Evolutionary conservation across 1,140 invertebrate genomes (phyloP).

Genomic region (Branchinecta lindahli): DNA sequence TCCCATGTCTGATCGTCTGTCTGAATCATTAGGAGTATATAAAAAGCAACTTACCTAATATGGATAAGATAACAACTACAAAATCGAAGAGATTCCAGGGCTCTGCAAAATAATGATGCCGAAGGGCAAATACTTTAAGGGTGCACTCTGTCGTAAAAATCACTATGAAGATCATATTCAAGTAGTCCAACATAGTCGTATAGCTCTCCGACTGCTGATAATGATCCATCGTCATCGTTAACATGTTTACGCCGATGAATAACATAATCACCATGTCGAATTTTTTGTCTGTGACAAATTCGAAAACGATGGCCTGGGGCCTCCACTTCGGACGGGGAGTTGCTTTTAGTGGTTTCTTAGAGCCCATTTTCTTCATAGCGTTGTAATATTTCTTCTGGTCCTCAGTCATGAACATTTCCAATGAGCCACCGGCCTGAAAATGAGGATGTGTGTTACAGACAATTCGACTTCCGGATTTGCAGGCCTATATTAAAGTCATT

Average conservation of each 20-base stretch:
- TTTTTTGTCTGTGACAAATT: conserved; percentile 93
- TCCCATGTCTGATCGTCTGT: too few species aligned
- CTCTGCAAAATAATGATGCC: conserved; percentile 96
- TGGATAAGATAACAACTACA: conserved; percentile 94
- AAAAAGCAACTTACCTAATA: conserved; percentile 58
- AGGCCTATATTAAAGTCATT: too few species aligned
- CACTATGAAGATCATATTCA: conserved; percentile 95
- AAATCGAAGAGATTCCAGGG: conserved; percentile 99
- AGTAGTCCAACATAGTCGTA: conserved; percentile 63
- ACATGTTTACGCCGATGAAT: conserved; percentile 96
- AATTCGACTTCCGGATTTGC: conserved; percentile 7
- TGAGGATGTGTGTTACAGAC: conserved; percentile 9
- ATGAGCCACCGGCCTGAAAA: conserved; percentile 68
- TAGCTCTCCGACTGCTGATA: conserved; percentile 72
- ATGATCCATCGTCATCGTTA: conserved; percentile 95
- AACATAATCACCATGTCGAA: conserved; percentile 99
- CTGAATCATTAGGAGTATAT: too few species aligned
- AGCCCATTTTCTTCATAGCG: conserved; percentile 99
- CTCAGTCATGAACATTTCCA: conserved; percentile 99
- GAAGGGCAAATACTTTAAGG: conserved; percentile 89
- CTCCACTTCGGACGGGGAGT: conserved; percentile 92
- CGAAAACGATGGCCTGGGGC: conserved; percentile 87
- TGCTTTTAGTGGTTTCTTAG: conserved; percentile 92
- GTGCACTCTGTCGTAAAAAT: conserved; percentile 95
- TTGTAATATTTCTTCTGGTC: conserved; percentile 99